These are phyloP conservation scores for Todus mexicanus DNA, from an alignment of 2,797 vertebrate species.

Conservation along the genomic window DNA sequence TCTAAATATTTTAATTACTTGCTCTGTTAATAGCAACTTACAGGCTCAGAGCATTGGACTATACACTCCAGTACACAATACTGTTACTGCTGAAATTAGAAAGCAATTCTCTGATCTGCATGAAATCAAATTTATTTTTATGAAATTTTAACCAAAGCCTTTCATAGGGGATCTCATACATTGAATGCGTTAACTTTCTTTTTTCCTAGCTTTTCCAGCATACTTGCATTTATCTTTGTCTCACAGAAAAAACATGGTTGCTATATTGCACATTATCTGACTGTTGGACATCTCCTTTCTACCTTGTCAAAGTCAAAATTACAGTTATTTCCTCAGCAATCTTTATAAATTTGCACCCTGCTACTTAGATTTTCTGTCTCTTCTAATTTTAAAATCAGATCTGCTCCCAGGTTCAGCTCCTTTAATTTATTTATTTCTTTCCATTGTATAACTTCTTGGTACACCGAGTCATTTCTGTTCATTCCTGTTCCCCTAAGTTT, in stretches of 20 bases:
- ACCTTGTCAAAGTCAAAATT: background rate
- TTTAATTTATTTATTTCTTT: background rate
- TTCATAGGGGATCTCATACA: background rate
- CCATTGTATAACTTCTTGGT: background rate
- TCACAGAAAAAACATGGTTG: background rate
- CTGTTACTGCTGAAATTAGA: background rate
- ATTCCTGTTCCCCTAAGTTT: background rate
- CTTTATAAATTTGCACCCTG: background rate
- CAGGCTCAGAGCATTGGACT: slow-evolving; percentile 3
- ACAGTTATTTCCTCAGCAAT: background rate
- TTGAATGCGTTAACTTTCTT: background rate
- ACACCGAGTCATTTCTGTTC: background rate
- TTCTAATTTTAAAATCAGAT: background rate
- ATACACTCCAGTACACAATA: background rate
- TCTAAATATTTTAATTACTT: slow-evolving; percentile 40
- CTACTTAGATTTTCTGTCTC: background rate
- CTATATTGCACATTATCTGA: background rate
- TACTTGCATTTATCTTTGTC: background rate
- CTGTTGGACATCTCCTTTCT: background rate
- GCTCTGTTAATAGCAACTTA: background rate
- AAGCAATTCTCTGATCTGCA: background rate
- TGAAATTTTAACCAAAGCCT: background rate
- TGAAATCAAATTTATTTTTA: background rate
- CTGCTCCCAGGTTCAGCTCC: background rate
- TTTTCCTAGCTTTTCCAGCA: background rate